Percentiles rank a stretch among this genome's conserved stretches.
Evolutionary conservation across 2,113 vertebrate species (phyloP).

Genomic region (Vanacampus margaritifer): DNA sequence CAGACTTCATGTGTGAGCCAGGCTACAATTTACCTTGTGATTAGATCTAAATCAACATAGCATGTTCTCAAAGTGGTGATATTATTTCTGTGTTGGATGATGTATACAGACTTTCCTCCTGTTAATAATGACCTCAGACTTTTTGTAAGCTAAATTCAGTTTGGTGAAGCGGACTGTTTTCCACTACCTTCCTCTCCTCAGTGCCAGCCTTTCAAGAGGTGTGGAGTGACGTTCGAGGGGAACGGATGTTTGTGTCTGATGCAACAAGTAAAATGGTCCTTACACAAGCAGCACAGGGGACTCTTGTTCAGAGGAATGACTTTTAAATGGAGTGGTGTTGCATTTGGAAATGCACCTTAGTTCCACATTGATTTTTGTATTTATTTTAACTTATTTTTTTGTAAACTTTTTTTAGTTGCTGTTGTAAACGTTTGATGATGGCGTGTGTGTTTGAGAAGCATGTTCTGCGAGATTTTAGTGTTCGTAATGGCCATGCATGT

Average conservation of each 20-base stretch:
- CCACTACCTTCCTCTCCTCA: slow-evolving; percentile 18
- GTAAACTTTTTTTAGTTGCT: no score
- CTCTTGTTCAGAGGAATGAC: slow-evolving; percentile 53
- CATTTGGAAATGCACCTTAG: slow-evolving; percentile 45
- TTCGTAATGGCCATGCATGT: slow-evolving; percentile 11
- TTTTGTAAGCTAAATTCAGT: slow-evolving; percentile 1
- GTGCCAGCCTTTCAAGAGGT: slow-evolving; percentile 38
- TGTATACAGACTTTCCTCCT: not conserved
- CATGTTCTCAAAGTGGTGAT: slow-evolving; percentile 1
- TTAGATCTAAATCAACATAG: not conserved
- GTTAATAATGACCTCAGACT: not conserved
- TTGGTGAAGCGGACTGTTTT: slow-evolving; percentile 10
- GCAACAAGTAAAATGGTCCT: slow-evolving; percentile 34
- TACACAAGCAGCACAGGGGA: slow-evolving; percentile 52
- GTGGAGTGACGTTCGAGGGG: slow-evolving; percentile 43
- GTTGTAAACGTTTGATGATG: no score
- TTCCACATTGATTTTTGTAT: slow-evolving; percentile 26
- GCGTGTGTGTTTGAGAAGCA: slow-evolving; percentile 11
- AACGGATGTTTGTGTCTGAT: slow-evolving; percentile 51
- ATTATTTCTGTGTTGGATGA: slow-evolving; percentile 7
- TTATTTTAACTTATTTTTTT: slow-evolving; percentile 26
- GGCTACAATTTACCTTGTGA: not conserved
- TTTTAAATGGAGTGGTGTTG: slow-evolving; percentile 59
- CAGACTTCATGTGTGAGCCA: not conserved
- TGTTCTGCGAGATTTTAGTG: slow-evolving; percentile 10